These are phyloP conservation scores for Parambassis ranga DNA, from an alignment of 2,797 vertebrate species.

Conservation along the genomic window DNA sequence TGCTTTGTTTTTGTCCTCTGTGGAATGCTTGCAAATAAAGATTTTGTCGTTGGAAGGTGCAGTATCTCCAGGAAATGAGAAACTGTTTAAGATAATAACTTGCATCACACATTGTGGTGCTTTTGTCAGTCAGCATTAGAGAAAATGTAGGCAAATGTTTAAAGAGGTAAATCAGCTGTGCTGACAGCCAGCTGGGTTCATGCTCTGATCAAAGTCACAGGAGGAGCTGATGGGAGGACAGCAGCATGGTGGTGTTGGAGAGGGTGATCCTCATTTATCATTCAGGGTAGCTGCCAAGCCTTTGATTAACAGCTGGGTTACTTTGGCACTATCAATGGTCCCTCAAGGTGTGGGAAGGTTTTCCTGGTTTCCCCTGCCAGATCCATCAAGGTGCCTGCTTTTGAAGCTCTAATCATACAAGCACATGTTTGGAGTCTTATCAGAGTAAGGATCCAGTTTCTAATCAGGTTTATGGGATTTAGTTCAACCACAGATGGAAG, in stretches of 20 bases:
- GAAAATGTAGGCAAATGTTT: neutral
- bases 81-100: neutral
- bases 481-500: neutral
- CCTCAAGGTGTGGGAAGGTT: conserved; percentile 57
- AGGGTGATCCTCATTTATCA: conserved; percentile 39
- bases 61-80: conserved; percentile 14
- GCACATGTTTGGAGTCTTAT: conserved; percentile 54
- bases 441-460: conserved; percentile 2
- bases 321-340: conserved; percentile 41
- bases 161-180: conserved; percentile 6
- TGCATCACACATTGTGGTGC: neutral
- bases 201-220: conserved; percentile 59
- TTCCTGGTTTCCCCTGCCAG: conserved; percentile 52
- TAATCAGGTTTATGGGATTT: conserved; percentile 7
- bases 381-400: conserved; percentile 40
- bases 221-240: conserved; percentile 36
- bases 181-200: conserved; percentile 42
- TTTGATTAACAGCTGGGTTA: conserved; percentile 67
- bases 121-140: neutral
- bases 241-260: conserved; percentile 1
- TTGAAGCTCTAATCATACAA: conserved; percentile 60
- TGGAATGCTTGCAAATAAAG: conserved; percentile 59
- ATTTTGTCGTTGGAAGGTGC: conserved; percentile 31
- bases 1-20: conserved; percentile 33
- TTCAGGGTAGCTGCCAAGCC: conserved; percentile 51